Conservation (phyloP, 2,888 invertebrate species). For the Pseudanteris insignis region DNA sequence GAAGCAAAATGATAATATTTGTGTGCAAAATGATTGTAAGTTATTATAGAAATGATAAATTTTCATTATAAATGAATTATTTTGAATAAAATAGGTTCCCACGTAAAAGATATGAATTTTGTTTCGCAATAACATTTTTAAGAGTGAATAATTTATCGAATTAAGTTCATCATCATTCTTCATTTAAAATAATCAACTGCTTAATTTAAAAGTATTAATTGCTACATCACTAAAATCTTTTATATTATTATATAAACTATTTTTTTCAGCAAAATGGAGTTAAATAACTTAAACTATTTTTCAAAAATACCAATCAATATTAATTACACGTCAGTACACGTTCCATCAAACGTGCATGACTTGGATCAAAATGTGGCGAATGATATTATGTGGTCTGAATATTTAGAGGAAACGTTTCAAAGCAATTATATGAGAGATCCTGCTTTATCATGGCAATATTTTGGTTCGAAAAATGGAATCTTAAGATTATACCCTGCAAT, state of each 20-base stretch:
- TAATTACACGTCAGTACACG: constrained; percentile 85
- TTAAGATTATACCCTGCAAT: constrained; percentile 87
- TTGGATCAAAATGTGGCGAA: constrained; percentile 72
- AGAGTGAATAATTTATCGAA: too few relatives aligned
- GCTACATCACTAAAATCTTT: not conserved
- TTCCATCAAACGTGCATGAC: constrained; percentile 93
- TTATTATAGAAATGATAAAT: too few relatives aligned
- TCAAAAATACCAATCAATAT: constrained; percentile 85
- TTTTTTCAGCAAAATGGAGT: constrained; percentile 63
- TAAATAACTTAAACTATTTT: constrained; percentile 83
- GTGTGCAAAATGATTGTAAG: too few relatives aligned
- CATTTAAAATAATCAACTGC: too few relatives aligned
- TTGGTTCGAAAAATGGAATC: constrained; percentile 93
- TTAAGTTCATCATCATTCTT: too few relatives aligned
- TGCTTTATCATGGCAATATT: constrained; percentile 95
- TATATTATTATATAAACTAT: not conserved
- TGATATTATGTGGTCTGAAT: constrained; percentile 91
- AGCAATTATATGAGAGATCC: constrained; percentile 85
- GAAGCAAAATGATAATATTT: too few relatives aligned
- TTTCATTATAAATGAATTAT: too few relatives aligned
- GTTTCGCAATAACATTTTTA: too few relatives aligned
- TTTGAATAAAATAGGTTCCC: too few relatives aligned
- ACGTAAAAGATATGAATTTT: too few relatives aligned
- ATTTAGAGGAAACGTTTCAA: constrained; percentile 82
- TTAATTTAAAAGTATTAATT: too few relatives aligned